Conservation (phyloP, 1,140 invertebrate genomes). For the Varroa destructor region DNA sequence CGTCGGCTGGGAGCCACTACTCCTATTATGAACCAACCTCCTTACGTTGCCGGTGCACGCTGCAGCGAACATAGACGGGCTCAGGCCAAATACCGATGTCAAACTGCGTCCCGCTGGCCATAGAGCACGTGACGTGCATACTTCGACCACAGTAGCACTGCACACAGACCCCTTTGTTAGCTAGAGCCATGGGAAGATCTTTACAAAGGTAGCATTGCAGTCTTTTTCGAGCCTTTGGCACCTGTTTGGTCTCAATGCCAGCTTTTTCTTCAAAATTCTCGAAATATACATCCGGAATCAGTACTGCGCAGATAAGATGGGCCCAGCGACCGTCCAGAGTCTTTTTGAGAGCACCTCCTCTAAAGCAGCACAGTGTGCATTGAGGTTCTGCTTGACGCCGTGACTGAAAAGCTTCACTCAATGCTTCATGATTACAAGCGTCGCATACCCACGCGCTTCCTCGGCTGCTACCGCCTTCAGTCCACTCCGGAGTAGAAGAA, state of each 20-base stretch:
- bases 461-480: neutral
- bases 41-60: constrained; percentile 8
- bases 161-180: constrained; percentile 29
- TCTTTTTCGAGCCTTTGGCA: constrained; percentile 32
- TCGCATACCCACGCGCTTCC: constrained; percentile 5
- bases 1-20: neutral
- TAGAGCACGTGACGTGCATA: constrained; percentile 34
- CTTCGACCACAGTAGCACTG: constrained; percentile 34
- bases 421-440: neutral
- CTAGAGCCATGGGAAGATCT: constrained; percentile 17
- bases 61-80: constrained; percentile 10
- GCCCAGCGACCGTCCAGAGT: constrained; percentile 48
- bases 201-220: constrained; percentile 27
- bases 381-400: constrained; percentile 35
- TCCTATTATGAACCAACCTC: neutral
- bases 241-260: constrained; percentile 41
- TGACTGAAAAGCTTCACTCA: constrained; percentile 29
- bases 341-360: constrained; percentile 51
- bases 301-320: constrained; percentile 46
- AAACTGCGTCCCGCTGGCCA: constrained; percentile 26
- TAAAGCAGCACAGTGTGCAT: constrained; percentile 47
- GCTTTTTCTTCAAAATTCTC: constrained; percentile 39
- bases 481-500: constrained; percentile 30
- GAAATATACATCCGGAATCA: constrained; percentile 41
- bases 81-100: constrained; percentile 23